Evolutionary conservation across 2,113 vertebrate genomes (phyloP), one percentile per base, ranked within the genome.

Genomic region (Halichoeres trimaculatus): DNA sequence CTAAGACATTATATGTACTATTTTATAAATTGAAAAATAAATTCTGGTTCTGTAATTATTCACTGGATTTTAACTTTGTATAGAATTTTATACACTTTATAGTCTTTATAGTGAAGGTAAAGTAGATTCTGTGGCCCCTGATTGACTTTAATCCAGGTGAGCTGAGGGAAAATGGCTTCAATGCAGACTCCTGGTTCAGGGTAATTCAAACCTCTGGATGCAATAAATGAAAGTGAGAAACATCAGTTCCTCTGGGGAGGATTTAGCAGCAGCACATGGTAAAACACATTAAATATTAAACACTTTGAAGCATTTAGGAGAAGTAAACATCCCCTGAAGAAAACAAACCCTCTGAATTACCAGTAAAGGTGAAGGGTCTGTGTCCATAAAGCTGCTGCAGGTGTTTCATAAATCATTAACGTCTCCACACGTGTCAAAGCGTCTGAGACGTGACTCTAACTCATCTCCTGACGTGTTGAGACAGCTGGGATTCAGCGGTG

Each of bases 401-500:
- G 73, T 71, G 74, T 17, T 61, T 24, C 43, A 53, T 78, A 70
- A 85, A 82, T 74, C 66, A 30, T 78, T 60, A 59, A 2, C 5
- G 12, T 30, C n/a, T 7, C 0, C 26, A 7, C 38, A 6, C 8
- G 2, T 80, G 73, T 50, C 71, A 78, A 56, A 47, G 34, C 26
- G 0, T 35, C 19, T 45, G 56, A 75, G 54, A 73, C 9, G 8
- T 70, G 75, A 56, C 51, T 64, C 1, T 1, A n/a, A 56, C 62
- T 51, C 48, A 38, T 55, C 16, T n/a, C 35, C 8, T n/a, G 36
- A 48, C 81, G 64, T 83, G 83, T 68, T 68, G 65, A 85, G 71
- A 73, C 88, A 67, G 80, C 78, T 74, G 76, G 70, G 80, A 81
- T 57, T 75, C 74, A 83, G 66, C 5, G 20, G 52, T 67, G 53